Base-by-base conservation (phyloP, 1,140 invertebrate genomes). In the Mylabris phalerata region DNA sequence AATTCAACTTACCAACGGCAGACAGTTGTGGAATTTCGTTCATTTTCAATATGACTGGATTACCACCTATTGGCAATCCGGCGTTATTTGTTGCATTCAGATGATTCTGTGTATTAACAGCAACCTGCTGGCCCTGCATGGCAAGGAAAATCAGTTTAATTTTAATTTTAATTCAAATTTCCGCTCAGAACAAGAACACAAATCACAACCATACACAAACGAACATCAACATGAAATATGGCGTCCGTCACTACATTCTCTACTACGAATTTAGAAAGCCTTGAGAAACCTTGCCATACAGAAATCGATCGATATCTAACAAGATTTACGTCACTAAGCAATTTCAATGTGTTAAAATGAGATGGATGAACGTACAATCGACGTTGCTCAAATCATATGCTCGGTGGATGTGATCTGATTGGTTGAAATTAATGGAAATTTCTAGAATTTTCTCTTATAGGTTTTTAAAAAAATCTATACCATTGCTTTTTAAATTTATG, bases 21-120 rank as follows among this genome's bases (percentile, higher is more conserved):
- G 83, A 84, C 67, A 86, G 78, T 71, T 84, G 84, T 70, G 82
- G 83, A 63, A 87, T 81, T 64, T 87, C 85, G 71, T 85, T 84
- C 84, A 87, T 87, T 75, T 87, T 87, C 49, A 86, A 71, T 65
- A 87, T 84, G 63, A 87, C 81, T 66, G 79, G 81, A 74, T 77
- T 80, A 55, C 75, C 76, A 49, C 78, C 71, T 52, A 80, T 71
- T 40, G 61, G 57, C 55, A 61, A 61, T 57, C 47, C 69, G 56
- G 32, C 57, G 52, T 75, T 74, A 52, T 76, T 75, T 73, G 75
- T 76, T 40, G 64, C 50, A 61, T 67, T 71, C 67, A 77, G 74
- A 72, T 77, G 76, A 75, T 75, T 75, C 72, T 79, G 77, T 60
- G 72, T 73, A 61, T 66, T 70, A 65, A 77, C 74, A 60, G 73